A percentile compares a stretch with the other conserved stretches of the same genome.
These are phyloP conservation scores for Zingel zingel DNA, from an alignment of 2,113 vertebrate genomes.

Conservation along the genomic window DNA sequence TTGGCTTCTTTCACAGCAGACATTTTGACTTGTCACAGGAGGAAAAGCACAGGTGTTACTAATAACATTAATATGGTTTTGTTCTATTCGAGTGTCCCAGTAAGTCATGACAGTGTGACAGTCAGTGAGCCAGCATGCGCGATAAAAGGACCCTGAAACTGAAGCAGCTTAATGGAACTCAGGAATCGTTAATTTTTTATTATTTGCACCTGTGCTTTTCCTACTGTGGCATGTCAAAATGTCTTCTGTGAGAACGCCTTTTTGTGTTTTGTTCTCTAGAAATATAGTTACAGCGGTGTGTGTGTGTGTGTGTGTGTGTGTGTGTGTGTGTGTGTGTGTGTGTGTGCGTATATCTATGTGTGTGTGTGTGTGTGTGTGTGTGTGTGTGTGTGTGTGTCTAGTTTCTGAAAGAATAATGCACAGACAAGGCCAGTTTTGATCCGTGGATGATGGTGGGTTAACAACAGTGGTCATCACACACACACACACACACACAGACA, in stretches of 20 bases:
- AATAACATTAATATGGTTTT: neutral
- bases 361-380: neutral
- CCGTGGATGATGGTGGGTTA: neutral
- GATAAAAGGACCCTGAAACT: constrained; percentile 2
- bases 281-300: neutral
- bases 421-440: neutral
- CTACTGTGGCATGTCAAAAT: constrained; percentile 12
- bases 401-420: neutral
- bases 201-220: neutral
- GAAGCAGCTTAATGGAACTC: constrained; percentile 9
- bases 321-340: neutral
- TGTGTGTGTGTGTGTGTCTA: neutral
- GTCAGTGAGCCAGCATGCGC: neutral
- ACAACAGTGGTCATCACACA: neutral
- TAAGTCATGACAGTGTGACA: neutral
- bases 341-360: too few relatives aligned
- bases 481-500: neutral
- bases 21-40: constrained; percentile 17
- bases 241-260: neutral
- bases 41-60: neutral
- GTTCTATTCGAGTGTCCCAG: neutral
- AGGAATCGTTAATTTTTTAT: constrained; percentile 5
- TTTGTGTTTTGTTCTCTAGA: neutral
- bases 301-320: neutral
- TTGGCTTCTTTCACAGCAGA: neutral